Conservation (phyloP, 2,113 vertebrate species). For the Arizona elegans region DNA sequence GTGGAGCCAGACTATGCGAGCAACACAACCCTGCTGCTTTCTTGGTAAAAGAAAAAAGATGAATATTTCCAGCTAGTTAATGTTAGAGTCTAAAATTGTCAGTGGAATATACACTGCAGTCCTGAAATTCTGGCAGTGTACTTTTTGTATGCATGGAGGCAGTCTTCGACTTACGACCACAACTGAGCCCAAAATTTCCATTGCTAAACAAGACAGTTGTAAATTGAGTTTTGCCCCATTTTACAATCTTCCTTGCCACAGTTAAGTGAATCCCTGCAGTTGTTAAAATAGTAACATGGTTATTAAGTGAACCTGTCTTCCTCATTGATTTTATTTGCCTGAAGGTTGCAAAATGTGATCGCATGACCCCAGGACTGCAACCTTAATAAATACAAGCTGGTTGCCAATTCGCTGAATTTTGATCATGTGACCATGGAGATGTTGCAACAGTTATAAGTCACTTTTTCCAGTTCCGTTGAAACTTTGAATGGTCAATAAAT, state of each 20-base stretch:
- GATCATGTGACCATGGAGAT: neutral
- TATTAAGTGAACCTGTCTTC: neutral
- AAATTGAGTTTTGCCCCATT: neutral
- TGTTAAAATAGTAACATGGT: neutral
- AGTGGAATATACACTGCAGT: neutral
- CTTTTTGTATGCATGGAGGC: neutral
- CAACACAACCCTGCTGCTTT: neutral
- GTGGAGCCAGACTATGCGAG: neutral
- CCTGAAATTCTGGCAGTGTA: neutral
- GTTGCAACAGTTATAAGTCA: neutral
- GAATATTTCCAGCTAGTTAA: neutral
- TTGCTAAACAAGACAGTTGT: neutral
- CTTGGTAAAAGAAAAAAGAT: slow-evolving; percentile 7
- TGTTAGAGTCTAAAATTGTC: neutral
- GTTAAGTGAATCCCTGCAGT: neutral
- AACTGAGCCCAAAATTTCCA: neutral
- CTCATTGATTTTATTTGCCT: neutral
- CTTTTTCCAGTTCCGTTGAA: neutral
- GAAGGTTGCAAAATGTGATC: neutral
- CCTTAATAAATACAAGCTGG: neutral
- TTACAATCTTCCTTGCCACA: neutral
- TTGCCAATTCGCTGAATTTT: neutral
- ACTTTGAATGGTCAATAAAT: neutral
- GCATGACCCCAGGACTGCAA: neutral
- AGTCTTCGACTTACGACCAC: too few relatives aligned